Percentiles rank a stretch among this genome's conserved stretches.
Evolutionary conservation across 2,113 vertebrate species (phyloP).

Genomic region (Hippocampus zosterae): DNA sequence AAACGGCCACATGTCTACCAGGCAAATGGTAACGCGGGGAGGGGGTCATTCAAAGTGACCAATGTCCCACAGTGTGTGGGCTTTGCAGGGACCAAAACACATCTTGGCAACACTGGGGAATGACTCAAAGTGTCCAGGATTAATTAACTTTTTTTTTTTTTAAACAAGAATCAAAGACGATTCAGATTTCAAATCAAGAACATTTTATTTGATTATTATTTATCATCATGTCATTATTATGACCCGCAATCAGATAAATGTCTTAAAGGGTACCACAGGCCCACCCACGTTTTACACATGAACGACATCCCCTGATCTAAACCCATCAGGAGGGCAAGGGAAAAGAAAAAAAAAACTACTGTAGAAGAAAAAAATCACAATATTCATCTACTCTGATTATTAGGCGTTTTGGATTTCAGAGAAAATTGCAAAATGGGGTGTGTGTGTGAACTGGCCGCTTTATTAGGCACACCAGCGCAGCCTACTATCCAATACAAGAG

Average conservation of each 20-base stretch:
- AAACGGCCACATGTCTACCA: constrained; percentile 7
- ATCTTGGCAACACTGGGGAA: background rate
- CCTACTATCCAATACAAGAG: too few species aligned
- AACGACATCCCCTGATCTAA: too few species aligned
- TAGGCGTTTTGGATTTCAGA: background rate
- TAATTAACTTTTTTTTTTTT: background rate
- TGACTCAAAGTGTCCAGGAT: background rate
- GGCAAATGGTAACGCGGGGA: constrained; percentile 8
- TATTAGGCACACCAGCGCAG: too few species aligned
- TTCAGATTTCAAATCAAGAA: background rate
- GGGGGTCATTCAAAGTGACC: constrained; percentile 1
- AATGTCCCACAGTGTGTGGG: background rate
- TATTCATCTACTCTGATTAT: background rate
- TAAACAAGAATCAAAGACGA: background rate
- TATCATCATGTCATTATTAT: too few species aligned
- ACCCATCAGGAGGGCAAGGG: too few species aligned
- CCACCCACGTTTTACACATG: too few species aligned
- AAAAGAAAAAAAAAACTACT: too few species aligned
- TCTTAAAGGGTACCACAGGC: too few species aligned
- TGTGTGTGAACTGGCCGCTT: background rate
- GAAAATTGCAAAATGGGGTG: background rate
- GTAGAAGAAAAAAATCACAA: background rate
- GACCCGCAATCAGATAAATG: too few species aligned
- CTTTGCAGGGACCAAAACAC: background rate
- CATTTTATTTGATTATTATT: too few species aligned